Conservation (phyloP, 2,113 vertebrate genomes). For the Leptobrachium leishanense region DNA sequence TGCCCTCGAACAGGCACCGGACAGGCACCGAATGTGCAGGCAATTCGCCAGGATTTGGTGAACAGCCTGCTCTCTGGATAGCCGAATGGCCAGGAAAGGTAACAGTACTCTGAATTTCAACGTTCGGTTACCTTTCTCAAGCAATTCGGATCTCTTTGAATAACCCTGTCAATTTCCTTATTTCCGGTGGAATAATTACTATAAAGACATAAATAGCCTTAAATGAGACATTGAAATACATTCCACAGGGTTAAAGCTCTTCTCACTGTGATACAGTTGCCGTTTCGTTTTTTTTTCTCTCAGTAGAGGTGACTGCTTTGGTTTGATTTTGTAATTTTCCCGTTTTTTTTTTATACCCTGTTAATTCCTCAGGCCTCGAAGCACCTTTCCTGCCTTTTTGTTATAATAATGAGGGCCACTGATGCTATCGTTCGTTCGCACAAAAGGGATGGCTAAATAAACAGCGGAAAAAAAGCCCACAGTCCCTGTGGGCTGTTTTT, state of each 20-base stretch:
- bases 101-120: no score
- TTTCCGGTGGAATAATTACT: no score
- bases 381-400: constrained; percentile 81
- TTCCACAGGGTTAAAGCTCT: background rate
- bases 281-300: background rate
- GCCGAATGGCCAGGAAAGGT: no score
- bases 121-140: no score
- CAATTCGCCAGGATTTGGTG: no score
- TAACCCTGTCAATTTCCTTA: no score
- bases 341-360: constrained; percentile 20
- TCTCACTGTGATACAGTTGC: background rate
- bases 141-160: no score
- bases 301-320: constrained; percentile 65
- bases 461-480: constrained; percentile 86
- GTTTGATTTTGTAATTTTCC: constrained; percentile 8
- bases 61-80: no score
- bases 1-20: no score
- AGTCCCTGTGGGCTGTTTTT: constrained; percentile 90
- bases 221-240: background rate
- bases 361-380: constrained; percentile 63
- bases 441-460: constrained; percentile 87
- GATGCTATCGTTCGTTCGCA: constrained; percentile 91
- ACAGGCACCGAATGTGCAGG: no score
- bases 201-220: no score
- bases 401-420: constrained; percentile 87